phyloP scores from a whole-genome alignment of 2,797 vertebrate genomes.

The Sylvia borin region DNA sequence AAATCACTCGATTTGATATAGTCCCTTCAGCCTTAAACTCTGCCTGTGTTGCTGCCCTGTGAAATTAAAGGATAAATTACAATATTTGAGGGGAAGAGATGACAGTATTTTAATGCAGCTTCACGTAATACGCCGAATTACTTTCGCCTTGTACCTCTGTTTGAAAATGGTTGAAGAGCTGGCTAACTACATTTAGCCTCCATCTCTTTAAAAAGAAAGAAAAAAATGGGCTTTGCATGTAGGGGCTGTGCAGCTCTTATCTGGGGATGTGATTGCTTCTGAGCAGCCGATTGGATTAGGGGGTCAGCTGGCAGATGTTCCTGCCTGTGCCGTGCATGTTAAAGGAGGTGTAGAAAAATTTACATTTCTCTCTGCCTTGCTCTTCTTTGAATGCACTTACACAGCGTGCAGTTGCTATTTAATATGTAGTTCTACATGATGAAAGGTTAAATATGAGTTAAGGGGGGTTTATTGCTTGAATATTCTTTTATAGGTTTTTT shows the following conservation, averaged over 20 bases:
- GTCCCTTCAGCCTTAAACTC: background rate
- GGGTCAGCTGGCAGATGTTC: conserved; percentile 82
- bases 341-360: conserved; percentile 49
- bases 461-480: conserved; percentile 51
- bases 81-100: background rate
- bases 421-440: conserved; percentile 65
- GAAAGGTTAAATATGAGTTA: conserved; percentile 69
- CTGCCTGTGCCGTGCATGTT: conserved; percentile 57
- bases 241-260: conserved; percentile 33
- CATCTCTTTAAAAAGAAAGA: background rate
- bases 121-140: conserved; percentile 16
- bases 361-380: conserved; percentile 64
- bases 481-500: conserved; percentile 68
- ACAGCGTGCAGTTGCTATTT: conserved; percentile 50
- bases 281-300: conserved; percentile 66
- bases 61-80: conserved; percentile 19
- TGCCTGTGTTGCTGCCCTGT: background rate
- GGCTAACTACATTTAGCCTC: conserved; percentile 35
- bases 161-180: conserved; percentile 15
- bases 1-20: background rate
- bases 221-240: conserved; percentile 8
- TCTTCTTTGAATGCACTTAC: conserved; percentile 45
- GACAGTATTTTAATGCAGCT: conserved; percentile 16
- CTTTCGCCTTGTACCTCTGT: background rate
- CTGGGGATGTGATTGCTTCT: conserved; percentile 35